These are phyloP conservation scores for Cheilosia urbana DNA, from an alignment of 2,888 invertebrate species.

Conservation along the genomic window DNA sequence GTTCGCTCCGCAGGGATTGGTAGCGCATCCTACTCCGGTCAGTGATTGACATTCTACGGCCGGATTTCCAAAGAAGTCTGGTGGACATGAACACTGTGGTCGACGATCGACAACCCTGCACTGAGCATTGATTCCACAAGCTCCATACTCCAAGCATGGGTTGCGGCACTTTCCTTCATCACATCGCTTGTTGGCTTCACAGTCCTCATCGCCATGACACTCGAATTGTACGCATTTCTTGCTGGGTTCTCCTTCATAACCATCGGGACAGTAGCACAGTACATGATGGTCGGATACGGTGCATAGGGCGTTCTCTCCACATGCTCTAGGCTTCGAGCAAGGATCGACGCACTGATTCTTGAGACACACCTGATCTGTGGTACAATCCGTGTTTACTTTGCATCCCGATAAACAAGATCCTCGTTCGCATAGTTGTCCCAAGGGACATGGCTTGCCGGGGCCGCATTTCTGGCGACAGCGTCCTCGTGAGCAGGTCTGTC, in stretches of 20 bases:
- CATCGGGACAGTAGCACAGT: constrained; percentile 94
- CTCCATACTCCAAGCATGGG: constrained; percentile 90
- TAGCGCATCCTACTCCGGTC: constrained; percentile 89
- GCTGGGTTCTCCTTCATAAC: constrained; percentile 92
- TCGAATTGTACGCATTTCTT: constrained; percentile 90
- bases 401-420: constrained; percentile 92
- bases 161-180: constrained; percentile 90
- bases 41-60: constrained; percentile 88
- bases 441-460: constrained; percentile 87
- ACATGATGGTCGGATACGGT: constrained; percentile 91
- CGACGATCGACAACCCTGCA: constrained; percentile 91
- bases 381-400: constrained; percentile 91
- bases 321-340: constrained; percentile 88
- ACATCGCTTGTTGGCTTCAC: constrained; percentile 91
- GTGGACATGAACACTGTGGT: constrained; percentile 91
- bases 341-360: constrained; percentile 89
- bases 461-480: constrained; percentile 91
- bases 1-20: constrained; percentile 93
- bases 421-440: constrained; percentile 90
- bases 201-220: constrained; percentile 90
- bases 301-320: constrained; percentile 92
- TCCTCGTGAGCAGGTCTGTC: constrained; percentile 90
- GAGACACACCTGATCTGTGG: constrained; percentile 90
- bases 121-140: constrained; percentile 93
- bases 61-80: constrained; percentile 90